Evolutionary conservation across 2,113 vertebrate species (phyloP).

Genomic region (Clinocottus analis): DNA sequence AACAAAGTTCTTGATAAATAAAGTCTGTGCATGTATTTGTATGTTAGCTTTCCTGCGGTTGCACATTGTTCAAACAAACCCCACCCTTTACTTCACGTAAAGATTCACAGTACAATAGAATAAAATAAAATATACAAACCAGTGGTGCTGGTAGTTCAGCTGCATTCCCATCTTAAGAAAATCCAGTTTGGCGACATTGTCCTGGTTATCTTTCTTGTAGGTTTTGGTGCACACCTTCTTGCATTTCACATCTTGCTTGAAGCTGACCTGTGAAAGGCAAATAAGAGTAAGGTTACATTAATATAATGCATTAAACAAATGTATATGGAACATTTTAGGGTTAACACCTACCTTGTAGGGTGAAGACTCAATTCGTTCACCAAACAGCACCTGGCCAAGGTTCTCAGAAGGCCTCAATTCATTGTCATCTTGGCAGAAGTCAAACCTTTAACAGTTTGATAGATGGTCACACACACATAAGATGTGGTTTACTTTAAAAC

Average conservation of each 20-base stretch:
- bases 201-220: constrained; percentile 62
- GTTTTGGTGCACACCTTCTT: constrained; percentile 71
- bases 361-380: constrained; percentile 96
- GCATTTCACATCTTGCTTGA: constrained; percentile 73
- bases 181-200: constrained; percentile 73
- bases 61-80: neutral
- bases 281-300: neutral
- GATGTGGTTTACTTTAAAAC: neutral
- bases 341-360: constrained; percentile 90
- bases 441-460: constrained; percentile 85
- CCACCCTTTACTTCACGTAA: neutral
- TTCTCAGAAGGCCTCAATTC: constrained; percentile 97
- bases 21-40: neutral
- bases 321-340: neutral
- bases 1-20: neutral
- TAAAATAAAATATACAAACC: constrained; percentile 66
- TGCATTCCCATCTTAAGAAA: constrained; percentile 86
- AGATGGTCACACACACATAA: neutral
- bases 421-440: constrained; percentile 92
- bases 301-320: neutral
- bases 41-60: neutral
- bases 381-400: constrained; percentile 97
- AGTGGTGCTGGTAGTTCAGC: constrained; percentile 87
- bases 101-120: neutral
- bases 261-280: constrained; percentile 73